Evolutionary conservation across 2,888 invertebrate species (phyloP), one percentile per base, ranked within the genome.

Genomic region (Gymnoscelis rufifasciata): DNA sequence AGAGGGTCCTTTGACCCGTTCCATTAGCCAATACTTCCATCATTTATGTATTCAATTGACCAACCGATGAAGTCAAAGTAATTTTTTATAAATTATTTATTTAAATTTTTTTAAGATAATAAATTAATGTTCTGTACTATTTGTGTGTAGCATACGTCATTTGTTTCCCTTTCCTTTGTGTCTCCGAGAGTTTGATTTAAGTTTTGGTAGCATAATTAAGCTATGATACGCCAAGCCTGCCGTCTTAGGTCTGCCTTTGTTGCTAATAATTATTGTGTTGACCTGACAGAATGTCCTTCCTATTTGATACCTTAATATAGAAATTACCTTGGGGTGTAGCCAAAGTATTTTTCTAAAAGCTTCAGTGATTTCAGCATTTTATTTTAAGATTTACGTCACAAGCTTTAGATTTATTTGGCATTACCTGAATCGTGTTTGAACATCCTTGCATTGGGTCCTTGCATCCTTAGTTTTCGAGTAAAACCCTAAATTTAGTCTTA

Each of bases 121-220:
- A 84, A 83, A 79, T 83, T 77, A 84, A 81, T 83, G 80, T 83
- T 84, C 79, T 84, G 81, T 84, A 84, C 67, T 78, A 78, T n/a
- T n/a, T 75, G 72, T 64, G 66, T 69, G 64, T 66, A 66, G 66
- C 71, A 59, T 67, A 68, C 62, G 59, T 78, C 57, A 77, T 75
- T 79, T 71, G 56, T 66, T 55, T 47, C 43, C 67, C 59, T 33
- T n/a, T 42, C 38, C 42, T 36, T 13, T 14, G 33, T 33, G 7
- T 15, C 6, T n/a, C 15, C 5, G 6, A 10, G 11, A 35, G 6
- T 15, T 15, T 23, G 19, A 19, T 11, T 11, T 10, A 23, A 19
- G 15, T 35, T 35, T 10, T 6, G 15, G 10, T 4, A 6, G n/a
- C 6, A 33, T 33, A 33, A 33, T 14, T 33, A 14, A 5, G 19